These are phyloP conservation scores for Planococcus citri DNA, from an alignment of 1,140 invertebrate species.

Conservation along the genomic window DNA sequence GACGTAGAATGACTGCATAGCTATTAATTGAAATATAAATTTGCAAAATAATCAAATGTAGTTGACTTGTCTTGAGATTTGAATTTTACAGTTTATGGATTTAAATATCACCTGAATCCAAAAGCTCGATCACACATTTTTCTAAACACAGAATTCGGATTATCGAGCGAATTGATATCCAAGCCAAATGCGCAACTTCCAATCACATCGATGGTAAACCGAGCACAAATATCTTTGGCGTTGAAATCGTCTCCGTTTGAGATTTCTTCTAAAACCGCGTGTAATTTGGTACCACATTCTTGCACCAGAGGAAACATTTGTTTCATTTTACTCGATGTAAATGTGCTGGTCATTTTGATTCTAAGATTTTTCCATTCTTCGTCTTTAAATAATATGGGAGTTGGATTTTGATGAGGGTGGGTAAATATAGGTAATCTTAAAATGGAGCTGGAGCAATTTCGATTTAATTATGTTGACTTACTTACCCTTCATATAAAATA, in stretches of 20 bases:
- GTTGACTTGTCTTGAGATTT: too few species aligned
- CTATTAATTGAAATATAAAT: not conserved
- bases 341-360: constrained; percentile 35
- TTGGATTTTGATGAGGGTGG: too few species aligned
- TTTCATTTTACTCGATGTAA: constrained; percentile 39
- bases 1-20: not conserved
- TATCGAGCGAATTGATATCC: constrained; percentile 30
- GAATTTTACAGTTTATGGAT: too few species aligned
- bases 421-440: too few species aligned
- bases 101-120: constrained; percentile 18
- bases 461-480: too few species aligned
- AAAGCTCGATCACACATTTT: constrained; percentile 27
- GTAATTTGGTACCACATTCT: constrained; percentile 28
- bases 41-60: too few species aligned
- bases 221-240: constrained; percentile 33
- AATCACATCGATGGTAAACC: constrained; percentile 29
- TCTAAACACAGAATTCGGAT: constrained; percentile 30
- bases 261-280: constrained; percentile 24
- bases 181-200: constrained; percentile 33
- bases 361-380: constrained; percentile 29
- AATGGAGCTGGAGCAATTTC: too few species aligned
- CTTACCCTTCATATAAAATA: not conserved
- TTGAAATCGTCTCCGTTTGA: constrained; percentile 28
- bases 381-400: too few species aligned
- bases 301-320: constrained; percentile 37